Conservation (phyloP, 2,113 vertebrate species). For the Vulpes lagopus region DNA sequence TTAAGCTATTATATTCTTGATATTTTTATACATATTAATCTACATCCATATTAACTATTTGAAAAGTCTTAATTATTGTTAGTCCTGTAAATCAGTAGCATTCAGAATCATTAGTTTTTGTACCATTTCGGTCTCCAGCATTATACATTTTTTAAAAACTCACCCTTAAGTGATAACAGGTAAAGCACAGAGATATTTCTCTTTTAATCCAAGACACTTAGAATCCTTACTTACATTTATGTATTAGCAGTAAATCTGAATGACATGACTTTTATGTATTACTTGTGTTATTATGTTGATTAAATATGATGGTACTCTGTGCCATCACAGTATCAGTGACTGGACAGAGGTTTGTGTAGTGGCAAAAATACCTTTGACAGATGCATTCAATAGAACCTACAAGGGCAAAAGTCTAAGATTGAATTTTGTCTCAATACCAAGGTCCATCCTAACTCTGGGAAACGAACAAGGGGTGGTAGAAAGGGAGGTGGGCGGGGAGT, state of each 20-base stretch:
- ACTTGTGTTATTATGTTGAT: not conserved
- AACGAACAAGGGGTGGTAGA: too few relatives aligned
- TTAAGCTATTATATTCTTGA: not conserved
- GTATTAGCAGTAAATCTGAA: constrained; percentile 15
- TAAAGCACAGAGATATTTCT: not conserved
- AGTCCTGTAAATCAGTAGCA: not conserved
- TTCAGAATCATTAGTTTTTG: constrained; percentile 30
- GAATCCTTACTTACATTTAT: not conserved
- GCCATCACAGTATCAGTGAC: not conserved
- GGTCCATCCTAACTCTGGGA: not conserved
- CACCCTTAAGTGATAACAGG: not conserved
- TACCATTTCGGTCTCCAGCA: not conserved
- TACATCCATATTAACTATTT: not conserved
- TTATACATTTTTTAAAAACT: not conserved
- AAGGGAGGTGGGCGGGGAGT: too few relatives aligned
- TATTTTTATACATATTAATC: constrained; percentile 9
- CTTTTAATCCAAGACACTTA: not conserved
- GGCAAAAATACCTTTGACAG: constrained; percentile 12
- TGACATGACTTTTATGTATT: not conserved
- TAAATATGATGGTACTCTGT: not conserved
- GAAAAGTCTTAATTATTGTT: not conserved
- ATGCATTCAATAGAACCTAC: not conserved
- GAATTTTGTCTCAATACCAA: constrained; percentile 35
- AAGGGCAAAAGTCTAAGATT: not conserved
- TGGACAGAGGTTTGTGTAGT: not conserved